Base-by-base conservation (phyloP, 1,140 invertebrate genomes). In the Drosophila kohkoa region DNA sequence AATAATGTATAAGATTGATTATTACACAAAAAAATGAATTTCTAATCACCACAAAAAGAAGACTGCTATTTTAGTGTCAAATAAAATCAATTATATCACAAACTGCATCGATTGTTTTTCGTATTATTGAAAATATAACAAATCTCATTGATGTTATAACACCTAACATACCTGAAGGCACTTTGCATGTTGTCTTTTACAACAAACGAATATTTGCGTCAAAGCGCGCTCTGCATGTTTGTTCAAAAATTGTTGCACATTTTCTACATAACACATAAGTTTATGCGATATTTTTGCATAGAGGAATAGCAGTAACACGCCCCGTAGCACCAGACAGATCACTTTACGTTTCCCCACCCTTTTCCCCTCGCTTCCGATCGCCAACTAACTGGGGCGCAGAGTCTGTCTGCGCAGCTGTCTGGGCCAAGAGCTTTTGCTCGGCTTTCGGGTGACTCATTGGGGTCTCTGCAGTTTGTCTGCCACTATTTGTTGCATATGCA, bases 341-440 rank as follows among this genome's bases (percentile, higher is more conserved):
- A 62, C 63, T 63, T 13, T 32, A 11, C 16, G 13, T n/a, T n/a
- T 59, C 16, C 46, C 41, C 41, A 2, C 35, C 48, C 49, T 32
- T 25, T n/a, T 25, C 46, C 16, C 16, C 52, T 15, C 46, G 20
- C n/a, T 41, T 16, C 32, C 15, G 32, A 1, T 41, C 16, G 15
- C 30, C 65, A 73, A 5, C n/a, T 54, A 75, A 70, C 72, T 75
- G 72, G 72, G 72, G 51, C 72, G 72, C 66, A 63, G 48, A 82
- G 82, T 87, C 82, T 87, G 82, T 87, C 82, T 87, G 81, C 77
- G 69, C 82, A 87, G 82, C 82, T 87, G 82, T 87, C 82, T 87
- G 83, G 85, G 79, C 51, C 81, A 85, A 87, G 70, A 68, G 70
- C 60, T 59, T 45, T 69, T 32, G 32, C 51, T 58, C 10, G 16